Evolutionary conservation across 2,888 invertebrate genomes (phyloP).

Genomic region (Sarcophaga subvicina): DNA sequence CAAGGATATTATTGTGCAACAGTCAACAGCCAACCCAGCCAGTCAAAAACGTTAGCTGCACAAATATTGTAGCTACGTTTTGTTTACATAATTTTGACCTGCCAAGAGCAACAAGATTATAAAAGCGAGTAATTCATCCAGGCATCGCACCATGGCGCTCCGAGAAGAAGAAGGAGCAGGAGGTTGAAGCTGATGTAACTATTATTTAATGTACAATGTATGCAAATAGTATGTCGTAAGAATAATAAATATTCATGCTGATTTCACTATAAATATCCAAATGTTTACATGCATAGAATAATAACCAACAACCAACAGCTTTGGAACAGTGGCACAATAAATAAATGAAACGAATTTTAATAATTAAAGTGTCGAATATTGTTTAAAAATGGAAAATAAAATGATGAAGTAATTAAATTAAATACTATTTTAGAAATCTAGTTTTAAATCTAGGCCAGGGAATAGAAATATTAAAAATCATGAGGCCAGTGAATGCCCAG

Average conservation of each 20-base stretch:
- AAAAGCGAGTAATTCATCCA: neutral
- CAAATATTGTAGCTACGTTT: slow-evolving; percentile 7
- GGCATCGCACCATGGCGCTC: neutral
- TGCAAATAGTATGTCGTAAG: slow-evolving; percentile 20
- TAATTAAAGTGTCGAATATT: too few relatives aligned
- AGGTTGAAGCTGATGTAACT: neutral
- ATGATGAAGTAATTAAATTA: too few relatives aligned
- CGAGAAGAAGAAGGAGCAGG: neutral
- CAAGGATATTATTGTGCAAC: slow-evolving; percentile 65
- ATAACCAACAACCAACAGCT: neutral
- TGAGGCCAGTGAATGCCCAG: too few relatives aligned
- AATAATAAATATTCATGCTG: slow-evolving; percentile 32
- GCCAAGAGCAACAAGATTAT: slow-evolving; percentile 28
- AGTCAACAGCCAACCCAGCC: slow-evolving; percentile 32
- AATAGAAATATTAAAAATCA: too few relatives aligned
- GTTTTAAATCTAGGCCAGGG: too few relatives aligned
- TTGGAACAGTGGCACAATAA: too few relatives aligned
- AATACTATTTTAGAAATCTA: too few relatives aligned
- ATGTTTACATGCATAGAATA: neutral
- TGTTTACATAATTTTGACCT: slow-evolving; percentile 31
- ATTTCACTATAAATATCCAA: slow-evolving; percentile 5
- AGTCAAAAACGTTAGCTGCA: slow-evolving; percentile 24
- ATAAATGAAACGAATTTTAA: too few relatives aligned
- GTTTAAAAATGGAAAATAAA: too few relatives aligned
- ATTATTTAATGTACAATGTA: neutral